Base-by-base conservation (phyloP, 2,113 vertebrate species). In the Octodon degus region DNA sequence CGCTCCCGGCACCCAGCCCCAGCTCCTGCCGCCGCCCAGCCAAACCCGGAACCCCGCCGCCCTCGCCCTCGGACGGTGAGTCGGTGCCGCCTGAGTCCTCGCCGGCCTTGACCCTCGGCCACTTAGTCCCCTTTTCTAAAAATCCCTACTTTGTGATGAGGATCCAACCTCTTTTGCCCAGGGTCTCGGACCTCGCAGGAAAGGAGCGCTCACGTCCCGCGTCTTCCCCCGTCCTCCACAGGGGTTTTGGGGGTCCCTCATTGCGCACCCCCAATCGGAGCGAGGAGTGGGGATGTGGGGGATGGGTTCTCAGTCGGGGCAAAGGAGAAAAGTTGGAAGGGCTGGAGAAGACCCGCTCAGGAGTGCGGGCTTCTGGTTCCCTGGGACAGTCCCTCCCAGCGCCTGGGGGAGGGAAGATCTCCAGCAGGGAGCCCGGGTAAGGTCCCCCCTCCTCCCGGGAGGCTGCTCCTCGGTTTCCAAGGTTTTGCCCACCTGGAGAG, bases 1-100 rank as follows among this genome's bases (percentile, higher is more conserved):
- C 89, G 40, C 94, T n/a, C 96, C 91, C 80, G 65, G 93, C 47
- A 32, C 77, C 30, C 1, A 43, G 19, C 94, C 91, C 87, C 92
- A 95, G 92, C 94, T 70, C 94, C 90, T 34, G 86, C 90, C 24
- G 87, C 86, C 58, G 58, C 68, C 62, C 0, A 86, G 88, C 92
- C 74, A 37, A 22, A n/a, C 91, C 68, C 43, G 32, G 91, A 92
- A 63, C 55, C 86, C 86, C 34, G 55, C 93, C 30, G 55, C 81
- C 82, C 55, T 58, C 55, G 55, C 55, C 86, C 72, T 86, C 83
- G 1, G 22, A 89, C 79, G 90, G 96, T 97, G 95, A 97, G 97
- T 97, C 83, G 16, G 82, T n/a, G 43, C n/a, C 60, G 20, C 76
- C 80, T 11, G 34, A n/a, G 58, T 37, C 74, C 25, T 16, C 1